phyloP scores from a whole-genome alignment of 1,140 invertebrate genomes.

The Drosophila setifemur region DNA sequence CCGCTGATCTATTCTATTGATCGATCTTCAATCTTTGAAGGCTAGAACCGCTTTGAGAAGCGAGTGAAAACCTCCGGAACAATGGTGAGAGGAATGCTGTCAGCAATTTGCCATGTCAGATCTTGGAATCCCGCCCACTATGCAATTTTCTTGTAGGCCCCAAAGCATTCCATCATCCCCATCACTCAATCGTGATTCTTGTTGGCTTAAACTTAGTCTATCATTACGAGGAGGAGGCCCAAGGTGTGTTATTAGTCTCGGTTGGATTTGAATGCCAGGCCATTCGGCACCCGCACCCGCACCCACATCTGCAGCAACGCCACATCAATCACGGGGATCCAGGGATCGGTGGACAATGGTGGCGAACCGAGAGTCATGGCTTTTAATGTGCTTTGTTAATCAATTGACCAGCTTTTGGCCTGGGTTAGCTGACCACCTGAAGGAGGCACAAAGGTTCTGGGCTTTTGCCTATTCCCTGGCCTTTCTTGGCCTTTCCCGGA shows the following conservation, averaged over 20 bases:
- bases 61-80: neutral
- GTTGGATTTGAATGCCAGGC: conserved; percentile 39
- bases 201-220: conserved; percentile 50
- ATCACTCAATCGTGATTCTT: conserved; percentile 40
- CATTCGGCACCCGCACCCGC: conserved; percentile 69
- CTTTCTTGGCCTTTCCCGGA: neutral
- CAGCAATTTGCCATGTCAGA: conserved; percentile 43
- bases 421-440: too few relatives aligned
- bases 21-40: neutral
- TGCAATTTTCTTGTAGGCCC: conserved; percentile 47
- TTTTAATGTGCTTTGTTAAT: conserved; percentile 77
- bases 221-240: conserved; percentile 36
- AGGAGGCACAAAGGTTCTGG: too few relatives aligned
- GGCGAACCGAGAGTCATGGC: conserved; percentile 58
- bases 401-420: conserved; percentile 19
- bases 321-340: conserved; percentile 71
- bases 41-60: neutral
- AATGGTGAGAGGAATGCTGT: conserved; percentile 25
- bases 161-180: conserved; percentile 18
- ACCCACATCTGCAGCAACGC: conserved; percentile 36
- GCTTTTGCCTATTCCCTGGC: neutral
- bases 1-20: neutral
- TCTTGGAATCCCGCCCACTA: conserved; percentile 33
- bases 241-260: conserved; percentile 57
- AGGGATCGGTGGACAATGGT: conserved; percentile 56